Conservation (phyloP, 2,113 vertebrate species). For the Gymnarchus niloticus region DNA sequence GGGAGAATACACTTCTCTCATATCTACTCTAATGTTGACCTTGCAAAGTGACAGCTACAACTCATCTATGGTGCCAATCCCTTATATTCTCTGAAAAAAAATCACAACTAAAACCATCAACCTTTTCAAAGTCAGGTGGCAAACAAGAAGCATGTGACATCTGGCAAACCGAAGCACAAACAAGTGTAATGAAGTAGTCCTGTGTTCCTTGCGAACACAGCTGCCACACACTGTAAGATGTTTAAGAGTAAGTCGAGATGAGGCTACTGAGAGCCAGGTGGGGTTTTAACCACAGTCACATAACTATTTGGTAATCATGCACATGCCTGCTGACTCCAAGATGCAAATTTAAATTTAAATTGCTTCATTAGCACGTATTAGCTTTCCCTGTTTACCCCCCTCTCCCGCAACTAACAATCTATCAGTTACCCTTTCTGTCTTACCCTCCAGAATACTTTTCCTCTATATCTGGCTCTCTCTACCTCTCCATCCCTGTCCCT, state of each 20-base stretch:
- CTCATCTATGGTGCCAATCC: not conserved
- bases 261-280: not conserved
- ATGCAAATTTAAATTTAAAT: conserved; percentile 9
- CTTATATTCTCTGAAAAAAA: not conserved
- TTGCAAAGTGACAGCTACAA: not conserved
- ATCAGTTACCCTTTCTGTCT: not conserved
- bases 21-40: not conserved
- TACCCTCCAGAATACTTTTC: not conserved
- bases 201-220: not conserved
- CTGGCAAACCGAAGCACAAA: not conserved
- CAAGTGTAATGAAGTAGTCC: not conserved
- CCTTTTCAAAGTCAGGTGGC: not conserved
- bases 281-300: not conserved
- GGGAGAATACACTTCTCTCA: not conserved
- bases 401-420: not conserved
- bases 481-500: conserved; percentile 40
- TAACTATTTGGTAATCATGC: not conserved
- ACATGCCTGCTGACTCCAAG: not conserved
- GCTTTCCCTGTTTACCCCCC: not conserved
- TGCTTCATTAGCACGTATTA: conserved; percentile 2
- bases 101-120: not conserved
- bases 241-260: not conserved
- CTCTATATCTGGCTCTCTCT: conserved; percentile 28
- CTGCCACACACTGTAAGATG: not conserved
- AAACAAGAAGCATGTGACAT: not conserved